Conservation (phyloP, 1,140 invertebrate genomes). For the Megalonaias nervosa region DNA sequence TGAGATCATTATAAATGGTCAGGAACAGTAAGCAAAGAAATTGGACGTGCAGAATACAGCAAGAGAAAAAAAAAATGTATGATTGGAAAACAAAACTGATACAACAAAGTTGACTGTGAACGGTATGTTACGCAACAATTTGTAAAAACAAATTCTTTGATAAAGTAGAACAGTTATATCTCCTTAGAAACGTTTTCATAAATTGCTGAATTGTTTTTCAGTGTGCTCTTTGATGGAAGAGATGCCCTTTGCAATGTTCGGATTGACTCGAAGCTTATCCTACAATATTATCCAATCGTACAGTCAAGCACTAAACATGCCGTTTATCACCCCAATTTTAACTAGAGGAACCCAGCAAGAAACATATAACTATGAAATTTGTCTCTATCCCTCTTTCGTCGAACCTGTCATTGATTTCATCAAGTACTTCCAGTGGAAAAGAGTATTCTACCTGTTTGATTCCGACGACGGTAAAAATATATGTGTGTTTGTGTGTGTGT, state of each 20-base stretch:
- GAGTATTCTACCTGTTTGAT: constrained; percentile 95
- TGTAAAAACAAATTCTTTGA: no score
- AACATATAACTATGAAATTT: constrained; percentile 59
- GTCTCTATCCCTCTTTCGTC: constrained; percentile 94
- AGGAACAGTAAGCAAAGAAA: no score
- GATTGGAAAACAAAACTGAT: no score
- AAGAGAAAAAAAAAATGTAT: no score
- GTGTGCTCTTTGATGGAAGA: constrained; percentile 92
- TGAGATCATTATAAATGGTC: no score
- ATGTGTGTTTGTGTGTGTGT: no score
- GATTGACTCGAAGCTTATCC: constrained; percentile 90
- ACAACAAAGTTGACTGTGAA: no score
- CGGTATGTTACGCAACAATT: no score
- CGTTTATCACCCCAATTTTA: constrained; percentile 80
- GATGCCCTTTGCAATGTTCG: constrained; percentile 92
- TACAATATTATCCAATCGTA: constrained; percentile 81
- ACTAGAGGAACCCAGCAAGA: constrained; percentile 20
- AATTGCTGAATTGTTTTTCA: constrained; percentile 73
- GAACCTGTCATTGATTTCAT: constrained; percentile 93
- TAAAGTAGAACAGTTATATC: no score
- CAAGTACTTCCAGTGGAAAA: constrained; percentile 90
- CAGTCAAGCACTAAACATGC: constrained; percentile 79
- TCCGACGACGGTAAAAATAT: constrained; percentile 91
- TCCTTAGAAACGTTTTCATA: no score
- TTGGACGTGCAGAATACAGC: no score